Conservation (phyloP, 2,113 vertebrate genomes). For the Thamnaconus septentrionalis region DNA sequence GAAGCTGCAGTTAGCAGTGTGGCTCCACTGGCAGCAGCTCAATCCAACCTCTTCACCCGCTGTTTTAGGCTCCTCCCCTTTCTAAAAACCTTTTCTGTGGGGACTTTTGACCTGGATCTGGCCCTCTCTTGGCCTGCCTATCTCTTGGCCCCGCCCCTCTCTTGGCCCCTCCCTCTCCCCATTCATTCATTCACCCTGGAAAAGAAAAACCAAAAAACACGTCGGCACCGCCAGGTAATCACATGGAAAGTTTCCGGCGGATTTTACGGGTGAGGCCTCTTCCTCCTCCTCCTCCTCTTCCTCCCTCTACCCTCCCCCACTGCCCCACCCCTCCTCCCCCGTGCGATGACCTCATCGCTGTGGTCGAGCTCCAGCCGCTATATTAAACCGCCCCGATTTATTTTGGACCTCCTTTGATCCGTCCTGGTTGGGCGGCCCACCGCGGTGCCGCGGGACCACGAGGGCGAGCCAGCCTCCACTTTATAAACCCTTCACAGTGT, state of each 20-base stretch:
- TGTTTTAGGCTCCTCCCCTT: too few relatives aligned
- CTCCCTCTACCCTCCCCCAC: slow-evolving; percentile 24
- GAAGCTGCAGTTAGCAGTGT: too few relatives aligned
- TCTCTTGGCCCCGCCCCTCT: too few relatives aligned
- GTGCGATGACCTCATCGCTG: slow-evolving; percentile 16
- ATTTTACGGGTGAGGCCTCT: not conserved
- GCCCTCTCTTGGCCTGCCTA: too few relatives aligned
- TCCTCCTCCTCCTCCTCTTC: slow-evolving; percentile 13
- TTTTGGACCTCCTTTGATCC: slow-evolving; percentile 63
- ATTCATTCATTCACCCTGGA: too few relatives aligned
- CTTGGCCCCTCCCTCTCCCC: too few relatives aligned
- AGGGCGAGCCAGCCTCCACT: slow-evolving; percentile 47
- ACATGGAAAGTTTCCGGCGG: not conserved
- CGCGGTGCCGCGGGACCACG: slow-evolving; percentile 40
- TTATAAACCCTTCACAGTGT: slow-evolving; percentile 56
- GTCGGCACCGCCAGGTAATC: too few relatives aligned
- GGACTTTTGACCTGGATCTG: too few relatives aligned
- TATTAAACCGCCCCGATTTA: slow-evolving; percentile 64
- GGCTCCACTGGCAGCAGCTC: too few relatives aligned
- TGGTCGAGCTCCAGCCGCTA: slow-evolving; percentile 62
- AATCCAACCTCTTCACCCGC: too few relatives aligned
- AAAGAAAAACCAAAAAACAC: too few relatives aligned
- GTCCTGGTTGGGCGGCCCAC: slow-evolving; percentile 48
- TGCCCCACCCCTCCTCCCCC: slow-evolving; percentile 61
- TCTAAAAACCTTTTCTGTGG: too few relatives aligned